These are phyloP conservation scores for Pygmarrhopalites habei DNA, from an alignment of 1,140 invertebrate genomes.

Conservation along the genomic window DNA sequence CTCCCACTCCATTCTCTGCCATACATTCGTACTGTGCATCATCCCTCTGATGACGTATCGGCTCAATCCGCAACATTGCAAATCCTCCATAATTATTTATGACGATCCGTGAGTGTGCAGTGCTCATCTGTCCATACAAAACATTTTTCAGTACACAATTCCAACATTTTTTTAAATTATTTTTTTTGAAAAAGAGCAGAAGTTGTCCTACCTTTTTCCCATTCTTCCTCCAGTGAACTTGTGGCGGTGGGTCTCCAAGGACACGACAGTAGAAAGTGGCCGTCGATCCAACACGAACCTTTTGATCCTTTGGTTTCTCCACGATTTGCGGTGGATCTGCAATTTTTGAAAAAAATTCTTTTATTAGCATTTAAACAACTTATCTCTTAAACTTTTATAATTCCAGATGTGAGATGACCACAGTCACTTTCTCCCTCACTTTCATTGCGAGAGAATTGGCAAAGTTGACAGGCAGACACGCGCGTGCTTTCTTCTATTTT, in stretches of 20 bases:
- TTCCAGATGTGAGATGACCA: neutral
- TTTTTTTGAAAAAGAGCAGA: too few species aligned
- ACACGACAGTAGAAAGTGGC: slow-evolving; percentile 93
- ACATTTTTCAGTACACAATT: too few species aligned
- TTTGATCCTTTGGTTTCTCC: slow-evolving; percentile 73
- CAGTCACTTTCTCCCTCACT: neutral
- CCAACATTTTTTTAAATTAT: too few species aligned
- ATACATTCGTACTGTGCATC: slow-evolving; percentile 90
- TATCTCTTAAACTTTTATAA: neutral
- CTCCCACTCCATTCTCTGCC: slow-evolving; percentile 91
- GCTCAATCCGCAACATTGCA: slow-evolving; percentile 84
- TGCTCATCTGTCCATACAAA: too few species aligned
- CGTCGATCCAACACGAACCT: slow-evolving; percentile 79
- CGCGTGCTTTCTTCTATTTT: too few species aligned
- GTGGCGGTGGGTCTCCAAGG: slow-evolving; percentile 68
- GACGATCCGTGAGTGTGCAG: slow-evolving; percentile 41
- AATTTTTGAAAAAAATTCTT: slow-evolving; percentile 16
- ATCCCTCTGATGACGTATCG: slow-evolving; percentile 70
- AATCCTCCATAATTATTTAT: slow-evolving; percentile 54
- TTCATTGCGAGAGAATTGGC: neutral
- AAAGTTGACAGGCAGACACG: neutral
- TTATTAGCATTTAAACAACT: neutral
- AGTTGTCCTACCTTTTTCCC: too few species aligned
- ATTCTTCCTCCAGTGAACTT: slow-evolving; percentile 62
- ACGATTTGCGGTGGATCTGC: slow-evolving; percentile 87